phyloP scores from a whole-genome alignment of 2,888 invertebrate genomes.

The Pandemis cinnamomeana region DNA sequence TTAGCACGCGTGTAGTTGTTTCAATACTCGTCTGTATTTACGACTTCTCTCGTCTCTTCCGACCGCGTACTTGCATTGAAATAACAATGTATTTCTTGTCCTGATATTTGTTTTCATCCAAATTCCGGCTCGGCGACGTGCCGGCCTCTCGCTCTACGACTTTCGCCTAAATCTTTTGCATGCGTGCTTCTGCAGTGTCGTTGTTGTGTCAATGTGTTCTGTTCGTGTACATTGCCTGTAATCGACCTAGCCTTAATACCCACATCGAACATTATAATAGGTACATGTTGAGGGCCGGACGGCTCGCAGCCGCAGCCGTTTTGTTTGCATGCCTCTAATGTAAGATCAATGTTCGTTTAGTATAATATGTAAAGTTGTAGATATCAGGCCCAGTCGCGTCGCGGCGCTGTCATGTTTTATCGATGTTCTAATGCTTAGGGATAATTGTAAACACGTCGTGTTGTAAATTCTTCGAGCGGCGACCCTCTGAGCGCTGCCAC shows the following conservation, averaged over 20 bases:
- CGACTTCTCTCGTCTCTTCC: conserved; percentile 53
- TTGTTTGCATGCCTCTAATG: conserved; percentile 75
- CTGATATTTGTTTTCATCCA: conserved; percentile 80
- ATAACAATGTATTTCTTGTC: conserved; percentile 78
- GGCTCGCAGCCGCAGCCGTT: conserved; percentile 56
- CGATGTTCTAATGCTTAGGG: conserved; percentile 80
- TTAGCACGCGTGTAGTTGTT: conserved; percentile 76
- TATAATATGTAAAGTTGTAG: conserved; percentile 68
- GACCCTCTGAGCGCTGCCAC: conserved; percentile 35
- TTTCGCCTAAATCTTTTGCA: conserved; percentile 82
- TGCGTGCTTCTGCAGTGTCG: conserved; percentile 78
- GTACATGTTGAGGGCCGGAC: conserved; percentile 56
- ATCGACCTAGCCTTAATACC: conserved; percentile 81
- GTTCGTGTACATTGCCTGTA: conserved; percentile 73
- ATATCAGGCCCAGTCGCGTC: conserved; percentile 57
- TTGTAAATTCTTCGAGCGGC: conserved; percentile 80
- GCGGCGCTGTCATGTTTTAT: conserved; percentile 68
- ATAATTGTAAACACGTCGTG: conserved; percentile 69
- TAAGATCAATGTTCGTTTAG: conserved; percentile 78
- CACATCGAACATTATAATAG: conserved; percentile 81
- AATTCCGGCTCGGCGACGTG: conserved; percentile 70
- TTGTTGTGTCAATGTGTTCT: conserved; percentile 72
- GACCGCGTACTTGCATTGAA: conserved; percentile 71
- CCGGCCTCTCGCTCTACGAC: conserved; percentile 57
- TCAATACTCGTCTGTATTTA: conserved; percentile 63